Evolutionary conservation across 1,140 invertebrate genomes (phyloP), one percentile per base, ranked within the genome.

Genomic region (Phymorhynchus buccinoides): DNA sequence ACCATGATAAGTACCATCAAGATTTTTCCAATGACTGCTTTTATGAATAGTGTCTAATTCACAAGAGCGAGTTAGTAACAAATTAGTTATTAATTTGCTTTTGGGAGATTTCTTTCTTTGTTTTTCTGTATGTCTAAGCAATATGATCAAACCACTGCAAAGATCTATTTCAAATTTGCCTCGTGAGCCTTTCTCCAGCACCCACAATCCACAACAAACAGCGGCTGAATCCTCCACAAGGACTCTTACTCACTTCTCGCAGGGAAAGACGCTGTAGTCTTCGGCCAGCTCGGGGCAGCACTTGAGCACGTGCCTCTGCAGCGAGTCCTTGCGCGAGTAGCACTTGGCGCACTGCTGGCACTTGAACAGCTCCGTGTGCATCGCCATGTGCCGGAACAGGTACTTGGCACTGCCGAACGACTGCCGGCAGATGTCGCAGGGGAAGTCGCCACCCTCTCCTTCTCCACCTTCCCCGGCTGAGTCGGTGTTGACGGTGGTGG

Each of bases 391-490:
- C 6, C 93, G 89, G 80, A 93, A 92, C 16, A 95, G 88, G 83
- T 93, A 93, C 82, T 93, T 93, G 37, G 93, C 89, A 71, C 91
- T 94, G 18, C 89, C 89, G 90, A 95, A 95, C 16, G 88, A 87
- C 86, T 94, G 94, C 35, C 93, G 89, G 88, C 95, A 95, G 83
- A 95, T 94, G 89, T 95, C 94, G 92, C 95, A 95, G 39, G 84
- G 79, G 86, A 85, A 89, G 32, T 75, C 81, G 18, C 80, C 86
- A 32, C n/a, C 22, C 35, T 41, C 44, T 0, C 66, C 71, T 32
- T 87, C 86, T 12, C 66, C 86, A 56, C 80, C 79, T 32, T 86
- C 62, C 27, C 75, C 41, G 2, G 37, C n/a, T 1, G 48, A 62
- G 52, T 88, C 56, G n/a, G 30, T 41, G 79, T 3, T 73, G 1